Evolutionary conservation across 2,888 invertebrate species (phyloP).

Genomic region (Pecten maximus): DNA sequence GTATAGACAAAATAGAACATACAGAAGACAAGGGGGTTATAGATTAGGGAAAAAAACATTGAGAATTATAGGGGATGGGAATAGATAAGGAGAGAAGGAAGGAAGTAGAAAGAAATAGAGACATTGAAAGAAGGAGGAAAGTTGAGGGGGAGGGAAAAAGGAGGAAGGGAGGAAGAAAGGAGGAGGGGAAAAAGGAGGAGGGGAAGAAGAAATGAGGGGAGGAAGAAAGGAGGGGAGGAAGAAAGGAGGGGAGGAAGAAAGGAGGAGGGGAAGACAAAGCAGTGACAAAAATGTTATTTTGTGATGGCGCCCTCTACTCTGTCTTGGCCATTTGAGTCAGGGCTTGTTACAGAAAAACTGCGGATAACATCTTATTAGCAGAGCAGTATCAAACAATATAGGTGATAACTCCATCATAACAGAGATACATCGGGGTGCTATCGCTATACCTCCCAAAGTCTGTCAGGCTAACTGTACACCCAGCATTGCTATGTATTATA

Average conservation of each 20-base stretch:
- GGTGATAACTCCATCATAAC: conserved; percentile 46
- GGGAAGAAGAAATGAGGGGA: background rate
- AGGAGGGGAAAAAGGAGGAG: background rate
- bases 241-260: conserved; percentile 33
- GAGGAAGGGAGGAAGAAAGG: background rate
- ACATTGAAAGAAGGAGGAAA: background rate
- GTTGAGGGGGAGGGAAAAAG: background rate
- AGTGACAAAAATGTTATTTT: conserved; percentile 23
- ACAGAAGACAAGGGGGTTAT: background rate
- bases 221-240: conserved; percentile 15
- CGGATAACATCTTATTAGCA: conserved; percentile 50
- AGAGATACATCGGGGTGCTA: conserved; percentile 36
- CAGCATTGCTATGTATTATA: conserved; percentile 35
- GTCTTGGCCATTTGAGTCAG: conserved; percentile 43
- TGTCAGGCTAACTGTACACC: background rate
- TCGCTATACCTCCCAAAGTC: conserved; percentile 13
- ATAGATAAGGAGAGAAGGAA: background rate
- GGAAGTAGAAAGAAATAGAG: background rate
- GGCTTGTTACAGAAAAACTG: conserved; percentile 41
- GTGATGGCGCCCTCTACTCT: background rate
- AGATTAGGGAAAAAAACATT: background rate
- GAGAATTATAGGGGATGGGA: background rate
- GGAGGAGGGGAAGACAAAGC: background rate
- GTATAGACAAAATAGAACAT: background rate
- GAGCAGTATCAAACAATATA: conserved; percentile 48